Evolutionary conservation across 2,888 invertebrate genomes (phyloP).

Genomic region (Thysanoteuthis rhombus): DNA sequence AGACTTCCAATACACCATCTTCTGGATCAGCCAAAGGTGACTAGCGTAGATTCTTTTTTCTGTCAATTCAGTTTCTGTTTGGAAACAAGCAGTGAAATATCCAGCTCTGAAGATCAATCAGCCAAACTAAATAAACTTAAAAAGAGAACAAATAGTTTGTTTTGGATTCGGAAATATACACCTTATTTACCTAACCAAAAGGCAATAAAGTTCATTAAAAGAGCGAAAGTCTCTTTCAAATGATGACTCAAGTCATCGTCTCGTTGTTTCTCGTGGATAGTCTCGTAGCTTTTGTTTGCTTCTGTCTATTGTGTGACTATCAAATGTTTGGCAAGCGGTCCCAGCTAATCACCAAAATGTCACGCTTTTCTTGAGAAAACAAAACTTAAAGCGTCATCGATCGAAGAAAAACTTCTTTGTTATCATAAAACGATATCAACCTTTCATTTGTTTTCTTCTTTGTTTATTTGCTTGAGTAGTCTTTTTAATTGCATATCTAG

Average conservation of each 20-base stretch:
- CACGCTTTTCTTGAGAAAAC: constrained; percentile 12
- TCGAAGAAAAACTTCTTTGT: neutral
- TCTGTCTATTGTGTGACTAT: neutral
- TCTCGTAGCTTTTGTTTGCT: neutral
- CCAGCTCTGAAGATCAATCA: neutral
- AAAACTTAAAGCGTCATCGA: neutral
- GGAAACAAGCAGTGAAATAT: neutral
- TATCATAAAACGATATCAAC: neutral
- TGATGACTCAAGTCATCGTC: neutral
- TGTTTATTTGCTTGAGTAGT: neutral
- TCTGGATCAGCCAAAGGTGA: neutral
- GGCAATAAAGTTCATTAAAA: neutral
- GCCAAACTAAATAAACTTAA: neutral
- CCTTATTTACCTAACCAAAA: neutral
- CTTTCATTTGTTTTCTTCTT: neutral
- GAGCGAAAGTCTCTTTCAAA: neutral
- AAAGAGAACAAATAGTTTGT: neutral
- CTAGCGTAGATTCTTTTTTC: neutral
- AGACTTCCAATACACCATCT: too few relatives aligned
- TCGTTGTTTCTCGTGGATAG: neutral
- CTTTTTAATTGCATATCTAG: neutral
- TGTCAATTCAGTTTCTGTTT: neutral
- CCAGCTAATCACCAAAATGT: neutral
- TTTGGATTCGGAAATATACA: neutral
- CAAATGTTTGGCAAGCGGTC: neutral